These are phyloP conservation scores for Pedetes capensis DNA, from an alignment of 2,113 vertebrate genomes.

Conservation along the genomic window DNA sequence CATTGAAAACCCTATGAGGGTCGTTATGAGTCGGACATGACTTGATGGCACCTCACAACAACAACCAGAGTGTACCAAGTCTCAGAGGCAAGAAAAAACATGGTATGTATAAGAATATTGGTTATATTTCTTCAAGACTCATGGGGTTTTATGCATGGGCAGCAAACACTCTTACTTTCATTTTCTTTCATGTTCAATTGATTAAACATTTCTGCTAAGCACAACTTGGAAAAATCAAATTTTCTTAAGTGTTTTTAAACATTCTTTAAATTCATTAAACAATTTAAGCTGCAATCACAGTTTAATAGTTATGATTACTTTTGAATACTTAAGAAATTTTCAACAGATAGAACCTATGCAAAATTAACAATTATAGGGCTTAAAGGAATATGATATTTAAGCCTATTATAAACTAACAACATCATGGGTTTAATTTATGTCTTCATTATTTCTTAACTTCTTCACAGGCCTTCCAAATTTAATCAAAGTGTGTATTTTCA, in stretches of 20 bases:
- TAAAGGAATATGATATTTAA: neutral
- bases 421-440: neutral
- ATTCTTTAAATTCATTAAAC: neutral
- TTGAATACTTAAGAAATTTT: neutral
- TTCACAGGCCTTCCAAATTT: neutral
- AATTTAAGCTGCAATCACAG: neutral
- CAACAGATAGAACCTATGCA: neutral
- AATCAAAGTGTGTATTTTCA: neutral
- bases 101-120: neutral
- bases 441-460: neutral
- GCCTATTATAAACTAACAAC: neutral
- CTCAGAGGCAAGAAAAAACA: slow-evolving; percentile 2
- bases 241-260: slow-evolving; percentile 27
- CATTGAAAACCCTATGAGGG: no score
- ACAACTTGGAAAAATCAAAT: neutral
- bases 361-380: neutral
- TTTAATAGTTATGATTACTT: neutral
- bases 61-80: neutral
- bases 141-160: neutral
- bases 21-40: no score
- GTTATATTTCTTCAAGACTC: neutral
- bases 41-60: no score
- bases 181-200: neutral
- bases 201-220: neutral
- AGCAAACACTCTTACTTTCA: neutral